Evolutionary conservation across 2,888 invertebrate genomes (phyloP).

Genomic region (Dermolepida albohirtum): DNA sequence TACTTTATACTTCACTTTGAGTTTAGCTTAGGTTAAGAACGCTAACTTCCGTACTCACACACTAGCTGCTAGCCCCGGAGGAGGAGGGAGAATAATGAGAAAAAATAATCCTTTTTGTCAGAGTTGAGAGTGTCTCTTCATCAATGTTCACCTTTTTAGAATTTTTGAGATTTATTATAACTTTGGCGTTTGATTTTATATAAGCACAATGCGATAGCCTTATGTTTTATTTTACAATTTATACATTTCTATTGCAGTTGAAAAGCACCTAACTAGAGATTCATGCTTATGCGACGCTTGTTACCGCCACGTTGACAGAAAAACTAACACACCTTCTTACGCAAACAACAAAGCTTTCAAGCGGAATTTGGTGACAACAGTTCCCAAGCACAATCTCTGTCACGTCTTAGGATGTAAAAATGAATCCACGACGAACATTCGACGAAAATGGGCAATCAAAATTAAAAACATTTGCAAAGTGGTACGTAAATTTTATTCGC

Average conservation of each 20-base stretch:
- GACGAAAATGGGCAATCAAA: constrained; percentile 79
- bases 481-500: constrained; percentile 58
- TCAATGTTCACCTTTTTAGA: too few relatives aligned
- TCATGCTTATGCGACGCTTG: constrained; percentile 91
- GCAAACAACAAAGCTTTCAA: constrained; percentile 66
- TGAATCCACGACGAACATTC: constrained; percentile 73
- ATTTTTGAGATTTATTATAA: too few relatives aligned
- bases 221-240: too few relatives aligned
- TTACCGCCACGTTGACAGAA: constrained; percentile 86
- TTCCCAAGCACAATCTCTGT: constrained; percentile 67
- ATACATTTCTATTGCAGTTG: constrained; percentile 67
- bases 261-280: constrained; percentile 84
- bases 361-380: constrained; percentile 60
- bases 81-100: too few relatives aligned
- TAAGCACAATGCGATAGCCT: too few relatives aligned
- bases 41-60: too few relatives aligned
- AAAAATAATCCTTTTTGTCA: too few relatives aligned
- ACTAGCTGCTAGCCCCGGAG: too few relatives aligned
- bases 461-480: constrained; percentile 77
- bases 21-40: too few relatives aligned
- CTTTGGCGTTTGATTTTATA: too few relatives aligned
- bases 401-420: constrained; percentile 74
- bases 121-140: too few relatives aligned
- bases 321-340: constrained; percentile 79
- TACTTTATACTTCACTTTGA: too few relatives aligned